Percentiles rank a stretch among this genome's conserved stretches.
These are phyloP conservation scores for Leptinotarsa defecta DNA, from an alignment of 1,140 invertebrate genomes.

Conservation along the genomic window DNA sequence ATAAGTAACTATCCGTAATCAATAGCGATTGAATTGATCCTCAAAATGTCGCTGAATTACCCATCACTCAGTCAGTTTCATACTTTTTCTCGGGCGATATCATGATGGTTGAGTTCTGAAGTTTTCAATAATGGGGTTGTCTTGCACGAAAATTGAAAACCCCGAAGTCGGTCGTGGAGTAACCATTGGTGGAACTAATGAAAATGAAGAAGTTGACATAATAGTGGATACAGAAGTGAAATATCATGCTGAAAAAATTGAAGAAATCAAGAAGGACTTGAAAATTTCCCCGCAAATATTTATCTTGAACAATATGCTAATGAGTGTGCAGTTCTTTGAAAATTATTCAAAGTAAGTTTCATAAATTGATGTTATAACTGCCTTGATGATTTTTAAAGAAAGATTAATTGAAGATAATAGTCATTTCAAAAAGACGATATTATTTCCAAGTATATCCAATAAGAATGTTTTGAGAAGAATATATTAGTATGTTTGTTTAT, in stretches of 20 bases:
- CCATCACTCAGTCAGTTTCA: too few relatives aligned
- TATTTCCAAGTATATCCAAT: too few relatives aligned
- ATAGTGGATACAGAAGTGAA: constrained; percentile 42
- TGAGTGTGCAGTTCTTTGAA: constrained; percentile 76
- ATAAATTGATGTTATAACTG: too few relatives aligned
- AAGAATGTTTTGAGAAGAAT: too few relatives aligned
- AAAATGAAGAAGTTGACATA: constrained; percentile 26
- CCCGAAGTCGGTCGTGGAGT: constrained; percentile 4
- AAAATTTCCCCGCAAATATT: constrained; percentile 67
- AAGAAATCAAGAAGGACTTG: constrained; percentile 64
- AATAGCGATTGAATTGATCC: background rate
- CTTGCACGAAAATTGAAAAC: background rate
- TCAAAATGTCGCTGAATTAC: too few relatives aligned
- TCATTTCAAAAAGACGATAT: too few relatives aligned
- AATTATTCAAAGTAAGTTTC: constrained; percentile 76
- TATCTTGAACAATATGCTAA: constrained; percentile 74
- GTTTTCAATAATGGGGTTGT: background rate
- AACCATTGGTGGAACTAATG: background rate
- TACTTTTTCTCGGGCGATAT: too few relatives aligned
- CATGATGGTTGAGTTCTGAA: background rate
- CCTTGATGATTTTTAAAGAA: too few relatives aligned
- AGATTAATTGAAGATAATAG: too few relatives aligned
- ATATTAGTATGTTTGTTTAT: too few relatives aligned
- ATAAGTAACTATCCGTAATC: background rate
- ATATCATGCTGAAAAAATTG: constrained; percentile 59